These are phyloP conservation scores for Phrynocephalus forsythii DNA, from an alignment of 2,797 vertebrate species.

Conservation along the genomic window DNA sequence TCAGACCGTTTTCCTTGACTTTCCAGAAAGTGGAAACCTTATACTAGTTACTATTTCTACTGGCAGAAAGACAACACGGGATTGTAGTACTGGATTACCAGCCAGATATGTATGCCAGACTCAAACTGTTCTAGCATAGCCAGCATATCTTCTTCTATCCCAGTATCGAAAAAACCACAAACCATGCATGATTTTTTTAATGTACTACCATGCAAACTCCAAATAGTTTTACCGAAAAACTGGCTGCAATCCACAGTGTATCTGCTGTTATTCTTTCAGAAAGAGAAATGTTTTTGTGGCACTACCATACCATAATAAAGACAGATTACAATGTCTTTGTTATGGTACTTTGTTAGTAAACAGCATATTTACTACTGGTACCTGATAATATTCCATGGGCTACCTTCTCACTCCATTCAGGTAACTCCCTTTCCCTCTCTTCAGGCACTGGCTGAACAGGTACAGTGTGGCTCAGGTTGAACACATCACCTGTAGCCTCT, in stretches of 20 bases:
- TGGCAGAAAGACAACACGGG: not conserved
- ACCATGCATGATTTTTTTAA: not conserved
- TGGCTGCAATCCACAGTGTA: slow-evolving; percentile 23
- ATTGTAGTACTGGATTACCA: no score
- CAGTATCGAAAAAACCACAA: slow-evolving; percentile 15
- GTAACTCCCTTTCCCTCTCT: slow-evolving; percentile 82
- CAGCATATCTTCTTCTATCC: not conserved
- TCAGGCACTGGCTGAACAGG: slow-evolving; percentile 75
- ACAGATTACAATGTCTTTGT: not conserved
- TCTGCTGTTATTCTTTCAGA: not conserved
- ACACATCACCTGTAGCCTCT: slow-evolving; percentile 81
- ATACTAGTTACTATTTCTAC: no score
- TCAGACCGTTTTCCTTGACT: no score
- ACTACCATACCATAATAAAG: not conserved
- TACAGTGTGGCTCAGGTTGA: slow-evolving; percentile 91
- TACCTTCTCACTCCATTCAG: slow-evolving; percentile 97
- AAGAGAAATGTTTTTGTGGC: slow-evolving; percentile 20
- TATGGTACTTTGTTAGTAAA: not conserved
- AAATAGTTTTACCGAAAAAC: slow-evolving; percentile 6
- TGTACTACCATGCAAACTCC: not conserved
- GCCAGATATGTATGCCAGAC: not conserved
- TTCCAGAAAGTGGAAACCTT: no score
- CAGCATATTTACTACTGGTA: slow-evolving; percentile 60
- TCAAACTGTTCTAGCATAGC: not conserved
- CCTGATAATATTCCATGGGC: slow-evolving; percentile 94